phyloP scores from a whole-genome alignment of 2,888 invertebrate species.

The Helobdella robusta region DNA sequence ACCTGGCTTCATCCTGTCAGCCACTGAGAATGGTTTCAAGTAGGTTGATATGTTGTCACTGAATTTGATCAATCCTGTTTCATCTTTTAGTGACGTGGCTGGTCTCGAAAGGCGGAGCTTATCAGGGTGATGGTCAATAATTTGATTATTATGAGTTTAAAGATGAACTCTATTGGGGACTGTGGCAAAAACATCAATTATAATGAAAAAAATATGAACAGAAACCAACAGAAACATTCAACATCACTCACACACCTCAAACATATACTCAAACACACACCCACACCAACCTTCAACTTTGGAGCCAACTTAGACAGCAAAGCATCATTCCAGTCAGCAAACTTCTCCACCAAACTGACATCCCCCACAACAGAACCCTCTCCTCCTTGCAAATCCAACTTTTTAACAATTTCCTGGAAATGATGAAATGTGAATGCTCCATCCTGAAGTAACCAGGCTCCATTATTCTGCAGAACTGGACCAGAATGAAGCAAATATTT shows the following conservation, averaged over 20 bases:
- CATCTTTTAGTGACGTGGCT: slow-evolving; percentile 18
- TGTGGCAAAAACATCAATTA: too few species aligned
- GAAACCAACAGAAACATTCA: too few species aligned
- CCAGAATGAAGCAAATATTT: slow-evolving; percentile 26
- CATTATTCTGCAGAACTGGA: slow-evolving; percentile 19
- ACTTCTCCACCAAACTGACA: slow-evolving; percentile 8
- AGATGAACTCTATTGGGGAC: too few species aligned
- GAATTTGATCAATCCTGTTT: slow-evolving; percentile 24
- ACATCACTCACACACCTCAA: too few species aligned
- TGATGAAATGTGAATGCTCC: background rate
- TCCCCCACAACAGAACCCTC: slow-evolving; percentile 3
- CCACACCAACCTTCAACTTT: slow-evolving; percentile 6
- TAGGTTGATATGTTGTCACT: slow-evolving; percentile 22
- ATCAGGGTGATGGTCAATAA: too few species aligned
- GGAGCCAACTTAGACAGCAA: background rate
- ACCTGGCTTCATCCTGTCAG: slow-evolving; percentile 18
- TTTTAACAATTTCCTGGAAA: too few species aligned
- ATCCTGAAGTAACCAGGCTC: slow-evolving; percentile 25
- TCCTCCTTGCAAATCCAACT: background rate
- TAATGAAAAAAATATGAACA: too few species aligned
- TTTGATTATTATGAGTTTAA: too few species aligned
- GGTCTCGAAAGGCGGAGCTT: slow-evolving; percentile 22
- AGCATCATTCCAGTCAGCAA: slow-evolving; percentile 16
- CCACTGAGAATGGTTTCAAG: slow-evolving; percentile 6
- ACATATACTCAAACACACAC: too few species aligned